phyloP scores from a whole-genome alignment of 1,140 invertebrate genomes.

The Leptestheria dahalacensis region DNA sequence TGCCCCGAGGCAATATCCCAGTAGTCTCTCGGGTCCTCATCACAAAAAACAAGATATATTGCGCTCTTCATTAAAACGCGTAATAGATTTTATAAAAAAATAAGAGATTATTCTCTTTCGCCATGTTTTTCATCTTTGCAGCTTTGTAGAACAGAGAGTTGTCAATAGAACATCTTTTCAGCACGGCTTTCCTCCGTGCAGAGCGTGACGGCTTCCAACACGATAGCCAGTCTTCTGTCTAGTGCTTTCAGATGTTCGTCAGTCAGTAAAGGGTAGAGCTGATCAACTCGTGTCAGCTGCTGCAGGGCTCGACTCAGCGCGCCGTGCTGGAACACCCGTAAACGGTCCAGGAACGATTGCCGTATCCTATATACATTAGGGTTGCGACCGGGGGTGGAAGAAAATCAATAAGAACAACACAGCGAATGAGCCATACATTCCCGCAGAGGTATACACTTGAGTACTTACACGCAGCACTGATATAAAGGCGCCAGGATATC shows the following conservation, averaged over 20 bases:
- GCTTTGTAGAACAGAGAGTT: too few relatives aligned
- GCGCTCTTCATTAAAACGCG: too few relatives aligned
- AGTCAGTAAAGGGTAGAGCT: conserved; percentile 46
- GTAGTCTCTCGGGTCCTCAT: too few relatives aligned
- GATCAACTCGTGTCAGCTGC: conserved; percentile 31
- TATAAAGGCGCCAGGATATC: conserved; percentile 77
- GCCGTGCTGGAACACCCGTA: conserved; percentile 46
- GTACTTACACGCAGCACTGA: conserved; percentile 74
- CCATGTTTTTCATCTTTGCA: too few relatives aligned
- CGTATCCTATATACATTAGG: conserved; percentile 41
- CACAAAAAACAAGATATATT: too few relatives aligned
- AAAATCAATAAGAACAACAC: conserved; percentile 3
- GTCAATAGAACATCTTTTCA: not conserved
- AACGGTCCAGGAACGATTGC: conserved; percentile 46
- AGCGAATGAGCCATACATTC: conserved; percentile 1
- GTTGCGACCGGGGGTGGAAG: conserved; percentile 19
- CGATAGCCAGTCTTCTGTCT: conserved; percentile 53
- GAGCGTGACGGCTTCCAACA: conserved; percentile 55
- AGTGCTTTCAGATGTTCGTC: conserved; percentile 58
- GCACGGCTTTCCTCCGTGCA: conserved; percentile 30
- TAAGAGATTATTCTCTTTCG: too few relatives aligned
- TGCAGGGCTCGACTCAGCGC: conserved; percentile 38
- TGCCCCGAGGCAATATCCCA: too few relatives aligned
- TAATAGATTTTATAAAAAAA: too few relatives aligned
- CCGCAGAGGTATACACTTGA: not conserved